Percentiles rank a stretch among this genome's conserved stretches.
Conservation (phyloP, 1,140 invertebrate genomes). For the Lepidurus packardi region DNA sequence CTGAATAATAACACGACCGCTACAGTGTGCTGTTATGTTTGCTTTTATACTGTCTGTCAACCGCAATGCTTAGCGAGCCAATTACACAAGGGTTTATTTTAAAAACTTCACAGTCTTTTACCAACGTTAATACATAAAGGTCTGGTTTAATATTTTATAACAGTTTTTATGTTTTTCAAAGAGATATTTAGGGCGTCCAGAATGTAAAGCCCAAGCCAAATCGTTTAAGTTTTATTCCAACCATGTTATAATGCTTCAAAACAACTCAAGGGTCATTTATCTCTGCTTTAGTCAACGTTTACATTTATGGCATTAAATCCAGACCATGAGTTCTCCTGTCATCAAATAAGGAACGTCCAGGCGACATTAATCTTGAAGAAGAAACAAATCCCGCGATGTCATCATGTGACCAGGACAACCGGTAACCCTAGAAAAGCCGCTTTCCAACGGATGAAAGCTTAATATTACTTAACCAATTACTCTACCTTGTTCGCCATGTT, state of each 20-base stretch:
- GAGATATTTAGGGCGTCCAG: too few relatives aligned
- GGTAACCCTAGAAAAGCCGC: neutral
- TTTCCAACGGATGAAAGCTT: neutral
- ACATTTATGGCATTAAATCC: neutral
- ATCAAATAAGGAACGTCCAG: neutral
- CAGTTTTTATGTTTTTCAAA: neutral
- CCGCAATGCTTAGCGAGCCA: too few relatives aligned
- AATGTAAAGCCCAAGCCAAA: too few relatives aligned
- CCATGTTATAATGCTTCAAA: neutral
- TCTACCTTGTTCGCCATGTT: neutral
- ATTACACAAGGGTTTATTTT: too few relatives aligned
- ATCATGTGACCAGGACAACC: neutral
- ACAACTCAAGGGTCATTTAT: neutral
- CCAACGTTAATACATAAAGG: too few relatives aligned
- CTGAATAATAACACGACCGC: too few relatives aligned
- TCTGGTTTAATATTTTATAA: neutral
- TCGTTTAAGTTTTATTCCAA: too few relatives aligned
- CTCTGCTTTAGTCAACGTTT: neutral
- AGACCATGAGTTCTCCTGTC: neutral
- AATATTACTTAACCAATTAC: slow-evolving; percentile 2
- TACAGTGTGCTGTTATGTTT: too few relatives aligned
- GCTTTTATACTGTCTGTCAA: too few relatives aligned
- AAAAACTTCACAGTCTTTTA: too few relatives aligned
- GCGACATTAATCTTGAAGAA: neutral
- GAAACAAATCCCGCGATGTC: neutral